Evolutionary conservation across 2,113 vertebrate species (phyloP).

Genomic region (Silurus meridionalis): DNA sequence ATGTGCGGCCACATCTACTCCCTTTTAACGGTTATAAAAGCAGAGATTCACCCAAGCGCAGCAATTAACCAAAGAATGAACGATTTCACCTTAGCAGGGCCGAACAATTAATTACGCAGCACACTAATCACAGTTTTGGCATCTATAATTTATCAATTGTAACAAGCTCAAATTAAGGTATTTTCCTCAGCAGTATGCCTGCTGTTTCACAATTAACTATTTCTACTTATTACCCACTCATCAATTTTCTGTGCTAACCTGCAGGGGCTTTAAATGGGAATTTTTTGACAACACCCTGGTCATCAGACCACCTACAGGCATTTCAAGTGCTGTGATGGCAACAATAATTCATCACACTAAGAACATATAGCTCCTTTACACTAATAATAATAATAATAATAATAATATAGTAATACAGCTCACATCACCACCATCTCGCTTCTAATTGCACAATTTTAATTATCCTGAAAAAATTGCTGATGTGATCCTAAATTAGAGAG

Average conservation of each 20-base stretch:
- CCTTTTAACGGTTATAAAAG: background rate
- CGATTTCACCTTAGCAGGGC: background rate
- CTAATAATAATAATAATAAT: no score
- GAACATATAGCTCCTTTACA: background rate
- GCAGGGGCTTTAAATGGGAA: background rate
- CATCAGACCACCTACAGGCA: background rate
- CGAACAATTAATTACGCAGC: background rate
- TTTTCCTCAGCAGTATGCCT: background rate
- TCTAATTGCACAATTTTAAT: background rate
- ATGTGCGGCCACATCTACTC: background rate
- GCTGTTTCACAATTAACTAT: background rate
- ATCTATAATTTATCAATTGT: background rate
- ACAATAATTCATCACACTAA: background rate
- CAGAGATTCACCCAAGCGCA: background rate
- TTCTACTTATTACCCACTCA: background rate
- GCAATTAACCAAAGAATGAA: background rate
- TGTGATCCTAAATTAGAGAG: background rate
- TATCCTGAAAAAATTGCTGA: background rate
- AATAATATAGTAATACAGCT: background rate
- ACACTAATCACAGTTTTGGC: background rate
- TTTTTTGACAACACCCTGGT: background rate
- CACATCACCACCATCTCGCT: background rate
- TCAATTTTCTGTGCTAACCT: background rate
- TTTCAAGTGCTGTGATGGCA: background rate
- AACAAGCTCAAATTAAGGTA: conserved; percentile 6